These are phyloP conservation scores for Tribolium madens DNA, from an alignment of 1,140 invertebrate species.

Conservation along the genomic window DNA sequence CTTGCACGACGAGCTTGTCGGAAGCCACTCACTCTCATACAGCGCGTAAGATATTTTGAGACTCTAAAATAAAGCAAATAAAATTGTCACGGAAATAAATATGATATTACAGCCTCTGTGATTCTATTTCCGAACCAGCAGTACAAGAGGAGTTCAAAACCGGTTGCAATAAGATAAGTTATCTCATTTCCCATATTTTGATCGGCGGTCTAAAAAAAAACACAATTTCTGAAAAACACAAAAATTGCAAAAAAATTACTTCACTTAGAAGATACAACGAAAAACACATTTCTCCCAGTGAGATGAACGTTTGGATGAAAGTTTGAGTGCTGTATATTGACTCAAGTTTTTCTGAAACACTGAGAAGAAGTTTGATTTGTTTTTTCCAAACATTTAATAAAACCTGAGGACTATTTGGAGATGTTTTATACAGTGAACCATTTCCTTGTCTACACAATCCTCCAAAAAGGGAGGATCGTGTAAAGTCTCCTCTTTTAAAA, in stretches of 20 bases:
- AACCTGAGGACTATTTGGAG: constrained; percentile 56
- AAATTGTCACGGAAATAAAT: not conserved
- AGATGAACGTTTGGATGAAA: constrained; percentile 56
- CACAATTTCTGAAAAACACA: constrained; percentile 50
- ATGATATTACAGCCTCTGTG: constrained; percentile 55
- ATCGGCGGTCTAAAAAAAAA: constrained; percentile 50
- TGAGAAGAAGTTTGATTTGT: constrained; percentile 42
- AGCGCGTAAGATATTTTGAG: constrained; percentile 49
- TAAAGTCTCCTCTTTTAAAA: constrained; percentile 42
- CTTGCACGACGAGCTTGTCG: constrained; percentile 54
- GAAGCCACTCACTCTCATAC: constrained; percentile 59
- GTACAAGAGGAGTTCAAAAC: constrained; percentile 57
- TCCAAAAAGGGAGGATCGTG: constrained; percentile 49
- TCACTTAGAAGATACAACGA: constrained; percentile 57
- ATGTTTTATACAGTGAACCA: constrained; percentile 58
- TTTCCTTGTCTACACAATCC: constrained; percentile 56
- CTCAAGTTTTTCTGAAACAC: constrained; percentile 56
- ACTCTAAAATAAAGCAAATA: constrained; percentile 56
- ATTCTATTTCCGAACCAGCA: constrained; percentile 61
- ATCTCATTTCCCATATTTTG: constrained; percentile 45
- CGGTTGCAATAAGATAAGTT: constrained; percentile 52
- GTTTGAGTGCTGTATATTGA: constrained; percentile 57
- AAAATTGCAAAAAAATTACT: constrained; percentile 46
- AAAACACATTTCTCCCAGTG: constrained; percentile 58
- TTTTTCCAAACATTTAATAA: constrained; percentile 14